Evolutionary conservation across 1,140 invertebrate species (phyloP), one percentile per base, ranked within the genome.

Genomic region (Lysiphlebus fabarum): DNA sequence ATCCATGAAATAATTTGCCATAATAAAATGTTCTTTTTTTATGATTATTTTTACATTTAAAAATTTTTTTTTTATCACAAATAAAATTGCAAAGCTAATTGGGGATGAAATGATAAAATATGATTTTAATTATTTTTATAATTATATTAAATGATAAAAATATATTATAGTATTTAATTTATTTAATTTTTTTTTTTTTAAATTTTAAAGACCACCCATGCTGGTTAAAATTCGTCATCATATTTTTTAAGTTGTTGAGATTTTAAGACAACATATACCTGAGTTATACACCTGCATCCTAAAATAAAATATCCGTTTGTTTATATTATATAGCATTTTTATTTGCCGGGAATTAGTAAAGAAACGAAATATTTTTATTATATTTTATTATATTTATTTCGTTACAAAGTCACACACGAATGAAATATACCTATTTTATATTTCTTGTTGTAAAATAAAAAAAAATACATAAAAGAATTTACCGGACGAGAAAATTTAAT

Each of bases 301-400:
- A 26, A 26, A 26, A 26, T 26, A 26, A 26, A 26, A 26, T 26
- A 26, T 26, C 17, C 1, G 17, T 26, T 4, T 26, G 17, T 26
- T 26, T 26, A 40, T 8, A 14, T 5, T 56, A 53, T 43, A 53
- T 48, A 17, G 48, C 44, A 40, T 9, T 47, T 43, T 14, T 73
- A 62, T 75, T 75, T 72, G 67, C 62, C 55, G 36, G 67, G 70
- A 75, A 75, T 75, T 74, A 74, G 70, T 74, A 58, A 62, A 63
- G 59, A 63, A 65, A 59, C 65, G 64, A 70, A 14, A 14, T 11
- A 56, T 41, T 45, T 10, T 42, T 60, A 40, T 51, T 12, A 14
- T 45, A 14, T 38, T 37, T 42, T 26, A 2, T 2, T 26, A n/a
- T 26, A 26, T 26, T 26, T 26, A 26, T 26, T 26, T 26, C 17